These are phyloP conservation scores for Aplidium turbinatum DNA, from an alignment of 23 tunicate genomes.

Conservation along the genomic window DNA sequence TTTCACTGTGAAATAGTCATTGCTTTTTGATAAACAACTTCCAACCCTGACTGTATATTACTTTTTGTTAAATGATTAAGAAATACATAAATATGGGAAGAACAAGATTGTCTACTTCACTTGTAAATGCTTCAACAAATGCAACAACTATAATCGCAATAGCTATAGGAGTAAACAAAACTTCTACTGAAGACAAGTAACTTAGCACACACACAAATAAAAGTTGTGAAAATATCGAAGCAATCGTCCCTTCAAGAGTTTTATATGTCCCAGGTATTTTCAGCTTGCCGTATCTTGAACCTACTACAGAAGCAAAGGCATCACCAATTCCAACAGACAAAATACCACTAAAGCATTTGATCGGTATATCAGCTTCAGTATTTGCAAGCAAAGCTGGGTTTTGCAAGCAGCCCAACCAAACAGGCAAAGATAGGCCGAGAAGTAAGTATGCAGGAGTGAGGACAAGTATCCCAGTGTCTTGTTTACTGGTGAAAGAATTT, in stretches of 20 bases:
- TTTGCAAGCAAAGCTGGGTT: conserved; percentile 18
- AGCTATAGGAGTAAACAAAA: background rate
- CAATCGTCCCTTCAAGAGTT: conserved; percentile 74
- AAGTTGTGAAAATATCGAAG: conserved; percentile 57
- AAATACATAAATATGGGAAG: conserved; percentile 67
- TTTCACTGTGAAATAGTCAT: no score
- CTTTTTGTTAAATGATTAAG: conserved; percentile 8
- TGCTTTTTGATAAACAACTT: no score
- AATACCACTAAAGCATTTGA: conserved; percentile 66
- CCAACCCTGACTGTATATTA: no score
- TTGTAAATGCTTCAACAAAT: conserved; percentile 67
- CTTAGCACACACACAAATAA: no score
- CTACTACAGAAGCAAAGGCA: conserved; percentile 85
- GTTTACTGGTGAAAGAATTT: conserved; percentile 37
- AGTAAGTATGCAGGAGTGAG: conserved; percentile 78
- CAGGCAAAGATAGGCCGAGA: conserved; percentile 77
- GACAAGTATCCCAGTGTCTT: conserved; percentile 72
- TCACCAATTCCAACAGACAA: conserved; percentile 93
- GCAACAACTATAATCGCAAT: conserved; percentile 30
- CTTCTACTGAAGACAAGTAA: no score
- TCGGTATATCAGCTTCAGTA: conserved; percentile 14
- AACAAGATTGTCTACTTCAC: conserved; percentile 81
- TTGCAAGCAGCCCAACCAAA: conserved; percentile 65
- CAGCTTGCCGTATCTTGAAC: conserved; percentile 66
- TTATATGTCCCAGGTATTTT: conserved; percentile 53